A percentile compares a stretch with the other conserved stretches of the same genome.
These are phyloP conservation scores for Sebastes oblongus DNA, from an alignment of 2,797 vertebrate species.

Conservation along the genomic window DNA sequence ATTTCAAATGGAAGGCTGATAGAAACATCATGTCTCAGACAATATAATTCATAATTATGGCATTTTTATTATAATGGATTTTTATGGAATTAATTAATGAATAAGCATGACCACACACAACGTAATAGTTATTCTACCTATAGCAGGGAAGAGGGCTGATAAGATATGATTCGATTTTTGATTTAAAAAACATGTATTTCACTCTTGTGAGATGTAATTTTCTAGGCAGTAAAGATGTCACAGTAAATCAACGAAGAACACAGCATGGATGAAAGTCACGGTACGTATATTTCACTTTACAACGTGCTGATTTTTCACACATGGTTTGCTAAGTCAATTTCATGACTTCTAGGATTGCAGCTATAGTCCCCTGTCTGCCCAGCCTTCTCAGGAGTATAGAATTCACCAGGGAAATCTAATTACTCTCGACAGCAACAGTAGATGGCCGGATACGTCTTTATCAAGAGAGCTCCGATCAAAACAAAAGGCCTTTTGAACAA, in stretches of 20 bases:
- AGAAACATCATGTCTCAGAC: conserved; percentile 41
- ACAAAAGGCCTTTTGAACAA: conserved; percentile 30
- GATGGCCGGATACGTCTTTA: conserved; percentile 36
- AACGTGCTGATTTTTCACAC: conserved; percentile 57
- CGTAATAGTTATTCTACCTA: neutral
- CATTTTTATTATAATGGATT: conserved; percentile 38
- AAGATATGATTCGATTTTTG: neutral
- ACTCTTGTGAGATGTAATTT: conserved; percentile 1
- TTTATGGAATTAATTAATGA: conserved; percentile 23
- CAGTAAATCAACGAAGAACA: conserved; percentile 1
- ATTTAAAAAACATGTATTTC: neutral
- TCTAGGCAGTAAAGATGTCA: conserved; percentile 19
- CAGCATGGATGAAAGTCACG: conserved; percentile 11
- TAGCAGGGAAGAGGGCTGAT: neutral
- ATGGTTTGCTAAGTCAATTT: conserved; percentile 54
- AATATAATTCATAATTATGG: conserved; percentile 27
- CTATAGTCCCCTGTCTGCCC: conserved; percentile 4
- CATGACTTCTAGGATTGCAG: conserved; percentile 58
- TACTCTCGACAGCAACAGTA: conserved; percentile 54
- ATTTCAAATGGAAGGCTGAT: conserved; percentile 63
- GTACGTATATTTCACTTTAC: conserved; percentile 15
- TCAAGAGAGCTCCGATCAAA: conserved; percentile 29
- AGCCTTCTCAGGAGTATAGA: conserved; percentile 71
- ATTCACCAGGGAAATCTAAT: conserved; percentile 68
- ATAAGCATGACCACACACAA: conserved; percentile 19